Evolutionary conservation across 2,888 invertebrate species (phyloP).

Genomic region (Cecidostiba fungosa): DNA sequence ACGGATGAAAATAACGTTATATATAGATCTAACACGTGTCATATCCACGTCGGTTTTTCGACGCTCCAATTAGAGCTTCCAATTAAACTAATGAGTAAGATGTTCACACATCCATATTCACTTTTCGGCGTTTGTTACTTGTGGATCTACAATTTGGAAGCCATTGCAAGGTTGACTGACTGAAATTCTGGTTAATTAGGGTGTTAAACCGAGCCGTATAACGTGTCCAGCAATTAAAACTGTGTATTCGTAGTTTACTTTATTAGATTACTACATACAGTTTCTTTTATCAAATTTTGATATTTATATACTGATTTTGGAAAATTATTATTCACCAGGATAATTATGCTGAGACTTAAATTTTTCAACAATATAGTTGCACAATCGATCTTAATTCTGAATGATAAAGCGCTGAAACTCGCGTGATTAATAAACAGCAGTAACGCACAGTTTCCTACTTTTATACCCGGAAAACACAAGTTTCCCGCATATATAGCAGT

Average conservation of each 20-base stretch:
- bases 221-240: not conserved
- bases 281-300: not conserved
- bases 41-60: not conserved
- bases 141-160: constrained; percentile 24
- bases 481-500: not conserved
- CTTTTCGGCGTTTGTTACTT: constrained; percentile 21
- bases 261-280: not conserved
- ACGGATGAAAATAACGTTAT: not conserved
- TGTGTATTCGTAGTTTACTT: not conserved
- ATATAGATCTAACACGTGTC: not conserved
- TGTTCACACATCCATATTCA: constrained; percentile 5
- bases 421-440: not conserved
- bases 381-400: not conserved
- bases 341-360: too few species aligned
- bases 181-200: constrained; percentile 21
- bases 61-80: constrained; percentile 40
- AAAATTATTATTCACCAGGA: not conserved
- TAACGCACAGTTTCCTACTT: not conserved
- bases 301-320: not conserved
- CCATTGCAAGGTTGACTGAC: constrained; percentile 9
- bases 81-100: constrained; percentile 54
- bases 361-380: too few species aligned
- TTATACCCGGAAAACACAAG: not conserved
- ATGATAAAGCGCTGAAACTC: not conserved
- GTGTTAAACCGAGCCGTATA: not conserved